Evolutionary conservation across 2,888 invertebrate genomes (phyloP).

Genomic region (Steinernema carpocapsae): DNA sequence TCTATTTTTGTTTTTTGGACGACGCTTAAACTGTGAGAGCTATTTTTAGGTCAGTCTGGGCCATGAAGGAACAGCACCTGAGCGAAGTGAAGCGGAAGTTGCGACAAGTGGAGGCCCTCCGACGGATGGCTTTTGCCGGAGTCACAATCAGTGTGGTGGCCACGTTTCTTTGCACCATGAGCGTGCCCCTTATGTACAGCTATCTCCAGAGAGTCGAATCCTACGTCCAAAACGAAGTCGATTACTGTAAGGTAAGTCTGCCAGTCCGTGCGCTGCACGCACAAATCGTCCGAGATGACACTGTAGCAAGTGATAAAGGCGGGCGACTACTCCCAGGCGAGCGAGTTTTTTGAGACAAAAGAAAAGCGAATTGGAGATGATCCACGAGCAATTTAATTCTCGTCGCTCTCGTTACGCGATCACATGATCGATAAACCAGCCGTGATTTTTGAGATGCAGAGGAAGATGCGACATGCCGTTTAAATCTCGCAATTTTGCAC

Average conservation of each 20-base stretch:
- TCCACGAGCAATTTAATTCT: background rate
- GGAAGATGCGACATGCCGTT: background rate
- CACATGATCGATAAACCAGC: background rate
- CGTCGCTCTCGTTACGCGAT: slow-evolving; percentile 8
- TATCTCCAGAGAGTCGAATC: slow-evolving; percentile 57
- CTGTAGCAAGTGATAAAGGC: background rate
- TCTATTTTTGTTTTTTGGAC: background rate
- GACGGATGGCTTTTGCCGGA: slow-evolving; percentile 43
- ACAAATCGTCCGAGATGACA: background rate
- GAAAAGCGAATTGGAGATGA: background rate
- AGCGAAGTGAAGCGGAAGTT: slow-evolving; percentile 38
- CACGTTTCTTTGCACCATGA: slow-evolving; percentile 50
- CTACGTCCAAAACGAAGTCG: slow-evolving; percentile 54
- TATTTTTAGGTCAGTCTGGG: too few relatives aligned
- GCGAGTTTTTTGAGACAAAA: slow-evolving; percentile 13
- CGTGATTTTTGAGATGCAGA: background rate
- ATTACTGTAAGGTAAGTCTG: slow-evolving; percentile 54
- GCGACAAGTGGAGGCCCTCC: slow-evolving; percentile 45
- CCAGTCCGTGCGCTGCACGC: background rate
- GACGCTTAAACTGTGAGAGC: too few relatives aligned
- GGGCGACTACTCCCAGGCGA: slow-evolving; percentile 1
- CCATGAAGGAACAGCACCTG: slow-evolving; percentile 11
- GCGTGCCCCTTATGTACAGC: slow-evolving; percentile 57
- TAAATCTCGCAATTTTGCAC: background rate
- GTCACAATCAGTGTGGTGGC: slow-evolving; percentile 47